Base-by-base conservation (phyloP, 2,113 vertebrate genomes). In the Telmatochromis sp. region DNA sequence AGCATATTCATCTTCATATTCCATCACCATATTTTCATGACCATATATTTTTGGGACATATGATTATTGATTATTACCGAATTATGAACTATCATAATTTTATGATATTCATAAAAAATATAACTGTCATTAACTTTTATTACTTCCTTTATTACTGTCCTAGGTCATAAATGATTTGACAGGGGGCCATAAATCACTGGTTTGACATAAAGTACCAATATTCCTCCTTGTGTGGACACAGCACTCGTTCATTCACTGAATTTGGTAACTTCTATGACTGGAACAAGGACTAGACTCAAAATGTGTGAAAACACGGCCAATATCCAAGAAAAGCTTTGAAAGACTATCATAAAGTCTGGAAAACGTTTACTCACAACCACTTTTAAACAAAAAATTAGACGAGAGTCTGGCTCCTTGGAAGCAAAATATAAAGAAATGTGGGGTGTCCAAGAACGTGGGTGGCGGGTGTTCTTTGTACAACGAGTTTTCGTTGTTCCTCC, bases 401-500 rank as follows among this genome's bases (percentile, higher is more conserved):
- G 4, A 68, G n/a, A 68, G 19, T 68, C 63, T 40, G 35, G 19
- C 63, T 68, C 7, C 63, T 68, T 40, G 63, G n/a, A 68, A 68
- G 63, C 2, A 68, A 21, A 68, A 68, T 68, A 40, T 4, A 40
- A 68, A 21, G 63, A 14, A 4, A 40, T 40, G 7, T 9, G 35
- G 19, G 4, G 11, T 13, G 35, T 40, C 17, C 35, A 68, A 68
- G 3, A 68, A 3, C 3, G 33, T 21, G 19, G 33, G 3, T 14
- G 19, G 33, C 3, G 11, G 11, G 33, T 21, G 33, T 13, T 68
- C 19, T 68, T 40, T 68, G 6, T 21, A 68, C 63, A 4, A 15
- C 2, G 37, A 26, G 11, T 23, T 73, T 73, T 45, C 2, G 11
- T 23, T 9, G 70, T n/a, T 79, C 89, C 60, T 93, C 93, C 94